A percentile compares a stretch with the other conserved stretches of the same genome.
Conservation (phyloP, 2,888 invertebrate species). For the Philopedon plagiatum region DNA sequence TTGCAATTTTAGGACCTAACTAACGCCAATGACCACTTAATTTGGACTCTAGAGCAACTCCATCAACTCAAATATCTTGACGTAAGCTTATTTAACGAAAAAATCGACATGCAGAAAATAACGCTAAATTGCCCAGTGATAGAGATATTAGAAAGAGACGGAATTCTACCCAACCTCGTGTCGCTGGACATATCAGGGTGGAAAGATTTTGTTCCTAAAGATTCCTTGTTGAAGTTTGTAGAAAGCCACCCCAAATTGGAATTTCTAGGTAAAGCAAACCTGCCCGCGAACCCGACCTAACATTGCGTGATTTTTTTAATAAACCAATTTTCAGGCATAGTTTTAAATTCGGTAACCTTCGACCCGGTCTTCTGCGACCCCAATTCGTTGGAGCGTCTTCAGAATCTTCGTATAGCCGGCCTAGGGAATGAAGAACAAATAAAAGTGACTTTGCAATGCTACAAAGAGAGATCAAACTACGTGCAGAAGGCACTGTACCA, state of each 20-base stretch:
- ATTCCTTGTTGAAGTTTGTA: slow-evolving; percentile 58
- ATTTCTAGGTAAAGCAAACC: slow-evolving; percentile 57
- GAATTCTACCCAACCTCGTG: slow-evolving; percentile 71
- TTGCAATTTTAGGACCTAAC: slow-evolving; percentile 61
- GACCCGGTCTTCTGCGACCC: slow-evolving; percentile 60
- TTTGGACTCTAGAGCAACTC: slow-evolving; percentile 59
- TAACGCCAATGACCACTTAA: slow-evolving; percentile 53
- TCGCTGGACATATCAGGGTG: slow-evolving; percentile 77
- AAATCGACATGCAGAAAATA: slow-evolving; percentile 56
- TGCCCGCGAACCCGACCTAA: too few species aligned
- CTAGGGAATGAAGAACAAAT: slow-evolving; percentile 65
- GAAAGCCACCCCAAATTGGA: slow-evolving; percentile 61
- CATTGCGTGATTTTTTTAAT: too few species aligned
- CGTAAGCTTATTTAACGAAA: slow-evolving; percentile 63
- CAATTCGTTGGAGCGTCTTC: slow-evolving; percentile 53
- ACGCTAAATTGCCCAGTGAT: slow-evolving; percentile 32
- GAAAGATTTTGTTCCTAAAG: slow-evolving; percentile 57
- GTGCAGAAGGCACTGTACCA: slow-evolving; percentile 79
- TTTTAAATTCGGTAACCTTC: slow-evolving; percentile 61
- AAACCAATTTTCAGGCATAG: slow-evolving; percentile 60
- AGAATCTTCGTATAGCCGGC: slow-evolving; percentile 60
- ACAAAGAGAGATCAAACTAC: slow-evolving; percentile 70
- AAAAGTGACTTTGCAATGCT: slow-evolving; percentile 68
- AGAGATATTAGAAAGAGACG: slow-evolving; percentile 67
- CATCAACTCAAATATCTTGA: slow-evolving; percentile 63